These are phyloP conservation scores for Serinus canaria DNA, from an alignment of 2,113 vertebrate species.

Conservation along the genomic window DNA sequence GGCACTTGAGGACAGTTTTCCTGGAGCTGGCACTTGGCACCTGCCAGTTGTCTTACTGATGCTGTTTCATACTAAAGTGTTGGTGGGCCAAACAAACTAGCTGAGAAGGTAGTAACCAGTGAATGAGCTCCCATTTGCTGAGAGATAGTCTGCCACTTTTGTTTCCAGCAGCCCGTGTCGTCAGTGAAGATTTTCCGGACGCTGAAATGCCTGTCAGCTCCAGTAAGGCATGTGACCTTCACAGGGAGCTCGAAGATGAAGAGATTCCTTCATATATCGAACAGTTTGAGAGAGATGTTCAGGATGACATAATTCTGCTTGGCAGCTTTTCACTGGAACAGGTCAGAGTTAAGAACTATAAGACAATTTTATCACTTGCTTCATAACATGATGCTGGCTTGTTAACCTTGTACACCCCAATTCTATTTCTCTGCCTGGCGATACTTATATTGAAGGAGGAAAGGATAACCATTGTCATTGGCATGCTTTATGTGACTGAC, in stretches of 20 bases:
- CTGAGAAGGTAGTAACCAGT: not conserved
- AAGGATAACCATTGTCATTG: not conserved
- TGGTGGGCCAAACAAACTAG: not conserved
- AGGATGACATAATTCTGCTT: conserved; percentile 84
- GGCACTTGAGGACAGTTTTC: not conserved
- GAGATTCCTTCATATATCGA: conserved; percentile 75
- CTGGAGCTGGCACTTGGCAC: not conserved
- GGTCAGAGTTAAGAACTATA: conserved; percentile 84
- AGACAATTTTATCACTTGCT: conserved; percentile 76
- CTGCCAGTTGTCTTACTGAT: not conserved
- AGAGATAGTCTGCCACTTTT: not conserved
- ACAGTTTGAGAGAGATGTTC: conserved; percentile 81
- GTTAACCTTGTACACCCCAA: conserved; percentile 70
- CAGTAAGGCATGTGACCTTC: conserved; percentile 38
- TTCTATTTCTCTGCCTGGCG: conserved; percentile 21
- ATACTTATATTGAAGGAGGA: not conserved
- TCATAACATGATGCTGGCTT: conserved; percentile 71
- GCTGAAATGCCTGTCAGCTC: not conserved
- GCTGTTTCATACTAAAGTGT: not conserved
- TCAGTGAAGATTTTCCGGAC: not conserved
- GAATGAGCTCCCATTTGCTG: not conserved
- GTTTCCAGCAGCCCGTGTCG: not conserved
- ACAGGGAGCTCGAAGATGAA: conserved; percentile 71
- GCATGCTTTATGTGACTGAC: conserved; percentile 5
- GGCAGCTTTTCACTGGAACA: conserved; percentile 85